These are phyloP conservation scores for Eubasilissa regina DNA, from an alignment of 1,140 invertebrate genomes.

Conservation along the genomic window DNA sequence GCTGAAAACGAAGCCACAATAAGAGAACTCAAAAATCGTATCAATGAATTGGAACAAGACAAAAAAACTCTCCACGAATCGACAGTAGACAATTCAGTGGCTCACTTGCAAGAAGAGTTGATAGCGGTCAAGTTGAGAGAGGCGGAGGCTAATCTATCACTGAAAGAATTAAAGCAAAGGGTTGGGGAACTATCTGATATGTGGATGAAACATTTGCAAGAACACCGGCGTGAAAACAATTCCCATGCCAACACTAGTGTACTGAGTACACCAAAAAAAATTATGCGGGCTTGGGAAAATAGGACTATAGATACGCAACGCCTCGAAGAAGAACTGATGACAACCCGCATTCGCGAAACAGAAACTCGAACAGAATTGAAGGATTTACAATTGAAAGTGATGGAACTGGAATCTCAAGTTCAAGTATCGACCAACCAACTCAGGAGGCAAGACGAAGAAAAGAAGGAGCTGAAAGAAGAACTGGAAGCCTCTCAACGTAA, in stretches of 20 bases:
- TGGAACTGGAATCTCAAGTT: slow-evolving; percentile 96
- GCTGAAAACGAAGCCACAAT: slow-evolving; percentile 89
- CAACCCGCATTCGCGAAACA: slow-evolving; percentile 88
- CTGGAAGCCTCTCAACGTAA: slow-evolving; percentile 78
- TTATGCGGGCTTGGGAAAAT: slow-evolving; percentile 63
- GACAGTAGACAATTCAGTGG: slow-evolving; percentile 89
- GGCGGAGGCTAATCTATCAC: slow-evolving; percentile 90
- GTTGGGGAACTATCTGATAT: slow-evolving; percentile 85
- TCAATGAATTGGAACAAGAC: slow-evolving; percentile 90
- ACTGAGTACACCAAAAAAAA: slow-evolving; percentile 77
- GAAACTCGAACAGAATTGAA: slow-evolving; percentile 92
- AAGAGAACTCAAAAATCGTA: slow-evolving; percentile 81
- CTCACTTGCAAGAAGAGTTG: slow-evolving; percentile 94
- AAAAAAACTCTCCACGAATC: slow-evolving; percentile 89
- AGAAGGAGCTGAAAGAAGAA: slow-evolving; percentile 83
- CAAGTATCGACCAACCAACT: slow-evolving; percentile 93
- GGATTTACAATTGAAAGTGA: slow-evolving; percentile 90
- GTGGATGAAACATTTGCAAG: slow-evolving; percentile 69
- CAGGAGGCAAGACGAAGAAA: slow-evolving; percentile 90
- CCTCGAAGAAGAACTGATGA: slow-evolving; percentile 92
- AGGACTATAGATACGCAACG: slow-evolving; percentile 77
- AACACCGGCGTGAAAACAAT: slow-evolving; percentile 65
- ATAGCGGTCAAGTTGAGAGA: slow-evolving; percentile 94
- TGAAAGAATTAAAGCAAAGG: slow-evolving; percentile 92
- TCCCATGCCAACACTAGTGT: slow-evolving; percentile 62